A percentile compares a stretch with the other conserved stretches of the same genome.
Evolutionary conservation across 2,888 invertebrate genomes (phyloP).

Genomic region (Drosophila rubida): DNA sequence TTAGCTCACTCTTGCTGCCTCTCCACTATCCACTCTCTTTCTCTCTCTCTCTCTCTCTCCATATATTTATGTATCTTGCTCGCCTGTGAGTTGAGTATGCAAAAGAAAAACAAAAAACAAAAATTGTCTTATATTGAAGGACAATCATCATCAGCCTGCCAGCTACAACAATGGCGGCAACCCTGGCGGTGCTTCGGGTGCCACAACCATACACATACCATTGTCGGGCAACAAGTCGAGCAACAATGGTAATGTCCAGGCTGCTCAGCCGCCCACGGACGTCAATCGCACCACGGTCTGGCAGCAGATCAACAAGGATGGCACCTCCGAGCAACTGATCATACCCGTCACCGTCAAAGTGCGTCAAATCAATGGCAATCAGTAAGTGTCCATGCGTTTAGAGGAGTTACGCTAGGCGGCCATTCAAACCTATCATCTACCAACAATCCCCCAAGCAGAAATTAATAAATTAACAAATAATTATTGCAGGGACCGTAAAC

Average conservation of each 20-base stretch:
- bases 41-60: conserved; percentile 10
- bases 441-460: not conserved
- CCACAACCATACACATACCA: conserved; percentile 87
- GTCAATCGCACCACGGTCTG: conserved; percentile 97
- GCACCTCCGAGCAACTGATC: conserved; percentile 81
- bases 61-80: conserved; percentile 4
- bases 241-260: conserved; percentile 21
- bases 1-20: conserved; percentile 13
- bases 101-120: conserved; percentile 24
- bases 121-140: conserved; percentile 79
- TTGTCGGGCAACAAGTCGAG: conserved; percentile 86
- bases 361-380: conserved; percentile 83
- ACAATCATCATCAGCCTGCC: conserved; percentile 78
- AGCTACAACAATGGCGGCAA: conserved; percentile 67
- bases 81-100: conserved; percentile 28
- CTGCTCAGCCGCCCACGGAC: conserved; percentile 92
- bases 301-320: conserved; percentile 93
- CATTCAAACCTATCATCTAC: conserved; percentile 21
- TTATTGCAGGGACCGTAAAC: too few species aligned
- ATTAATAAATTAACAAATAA: not conserved
- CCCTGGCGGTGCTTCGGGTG: conserved; percentile 51
- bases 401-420: conserved; percentile 15
- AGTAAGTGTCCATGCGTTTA: conserved; percentile 80
- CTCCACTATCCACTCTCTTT: conserved; percentile 14
- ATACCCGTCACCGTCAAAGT: conserved; percentile 83